A percentile compares a stretch with the other conserved stretches of the same genome.
phyloP scores from a whole-genome alignment of 2,113 vertebrate genomes.

The Apteryx mantelli region DNA sequence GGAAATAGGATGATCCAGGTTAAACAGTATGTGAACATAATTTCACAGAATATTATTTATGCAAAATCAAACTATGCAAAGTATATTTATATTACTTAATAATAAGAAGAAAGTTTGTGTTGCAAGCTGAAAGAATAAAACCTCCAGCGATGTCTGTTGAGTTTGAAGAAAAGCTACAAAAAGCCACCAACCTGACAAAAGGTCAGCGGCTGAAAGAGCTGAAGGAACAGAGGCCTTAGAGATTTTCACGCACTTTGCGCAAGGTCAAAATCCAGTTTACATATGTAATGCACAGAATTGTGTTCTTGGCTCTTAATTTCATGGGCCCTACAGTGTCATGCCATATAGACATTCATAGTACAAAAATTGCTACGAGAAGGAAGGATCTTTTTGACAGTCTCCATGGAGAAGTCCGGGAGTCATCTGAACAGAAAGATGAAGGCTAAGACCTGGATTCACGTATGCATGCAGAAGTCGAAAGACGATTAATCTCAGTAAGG shows the following conservation, averaged over 20 bases:
- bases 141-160: not conserved
- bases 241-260: not conserved
- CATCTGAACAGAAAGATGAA: not conserved
- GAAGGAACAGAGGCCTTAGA: not conserved
- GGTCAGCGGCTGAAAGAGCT: not conserved
- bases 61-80: constrained; percentile 23
- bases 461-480: not conserved
- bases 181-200: not conserved
- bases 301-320: not conserved
- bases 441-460: not conserved
- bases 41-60: not conserved
- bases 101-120: constrained; percentile 7
- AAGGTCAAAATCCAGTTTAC: not conserved
- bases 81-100: constrained; percentile 61
- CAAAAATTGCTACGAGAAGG: not conserved
- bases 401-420: not conserved
- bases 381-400: not conserved
- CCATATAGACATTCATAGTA: not conserved
- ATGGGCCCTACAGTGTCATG: not conserved
- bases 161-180: not conserved
- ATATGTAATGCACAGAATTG: not conserved
- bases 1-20: constrained; percentile 43
- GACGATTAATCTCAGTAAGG: not conserved
- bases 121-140: constrained; percentile 7
- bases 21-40: constrained; percentile 41